These are phyloP conservation scores for Scalopus aquaticus DNA, from an alignment of 2,113 vertebrate species.

Conservation along the genomic window DNA sequence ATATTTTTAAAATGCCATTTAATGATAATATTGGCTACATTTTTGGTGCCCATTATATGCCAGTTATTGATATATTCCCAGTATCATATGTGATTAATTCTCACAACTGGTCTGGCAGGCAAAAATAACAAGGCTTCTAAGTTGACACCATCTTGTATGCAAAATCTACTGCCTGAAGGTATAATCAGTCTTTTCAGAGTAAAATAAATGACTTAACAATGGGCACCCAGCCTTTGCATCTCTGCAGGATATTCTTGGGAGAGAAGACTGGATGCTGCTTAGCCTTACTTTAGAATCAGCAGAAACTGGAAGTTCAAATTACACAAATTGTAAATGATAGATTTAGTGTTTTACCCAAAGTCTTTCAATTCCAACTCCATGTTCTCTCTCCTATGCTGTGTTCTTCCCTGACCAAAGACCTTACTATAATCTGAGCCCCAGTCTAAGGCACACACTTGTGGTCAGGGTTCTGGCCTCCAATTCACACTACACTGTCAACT, in stretches of 20 bases:
- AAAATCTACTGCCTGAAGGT: no score
- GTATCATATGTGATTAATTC: background rate
- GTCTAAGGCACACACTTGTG: background rate
- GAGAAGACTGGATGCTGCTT: no score
- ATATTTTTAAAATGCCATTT: background rate
- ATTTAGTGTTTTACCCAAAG: background rate
- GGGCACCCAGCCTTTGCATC: no score
- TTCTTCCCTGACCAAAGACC: background rate
- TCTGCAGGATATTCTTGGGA: no score
- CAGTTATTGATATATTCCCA: background rate
- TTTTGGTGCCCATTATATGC: background rate
- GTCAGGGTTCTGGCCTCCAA: background rate
- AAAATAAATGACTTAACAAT: no score
- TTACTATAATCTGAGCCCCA: background rate
- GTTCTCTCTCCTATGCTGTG: background rate
- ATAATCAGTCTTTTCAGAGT: no score
- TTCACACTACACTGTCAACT: background rate
- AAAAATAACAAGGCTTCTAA: no score
- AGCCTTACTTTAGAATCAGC: background rate
- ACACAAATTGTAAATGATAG: background rate
- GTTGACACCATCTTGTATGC: no score
- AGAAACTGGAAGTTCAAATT: background rate
- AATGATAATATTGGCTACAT: background rate
- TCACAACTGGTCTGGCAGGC: no score
- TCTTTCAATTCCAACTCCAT: background rate